Percentiles rank a stretch among this genome's conserved stretches.
phyloP scores from a whole-genome alignment of 2,113 vertebrate species.

The Morone chrysops region DNA sequence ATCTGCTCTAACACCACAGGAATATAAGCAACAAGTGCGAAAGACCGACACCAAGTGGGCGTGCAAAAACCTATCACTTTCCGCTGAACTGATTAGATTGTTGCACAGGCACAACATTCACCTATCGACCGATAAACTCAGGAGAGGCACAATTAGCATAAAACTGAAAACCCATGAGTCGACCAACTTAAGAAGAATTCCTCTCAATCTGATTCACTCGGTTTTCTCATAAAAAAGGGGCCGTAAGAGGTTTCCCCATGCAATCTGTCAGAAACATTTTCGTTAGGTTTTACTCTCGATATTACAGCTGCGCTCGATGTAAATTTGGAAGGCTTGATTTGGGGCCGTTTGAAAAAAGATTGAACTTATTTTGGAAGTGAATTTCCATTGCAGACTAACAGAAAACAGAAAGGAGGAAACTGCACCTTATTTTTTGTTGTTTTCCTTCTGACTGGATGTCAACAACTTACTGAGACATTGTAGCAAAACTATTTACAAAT shows the following conservation, averaged over 20 bases:
- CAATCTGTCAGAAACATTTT: conserved; percentile 9
- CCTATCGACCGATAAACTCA: conserved; percentile 13
- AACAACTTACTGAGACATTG: neutral
- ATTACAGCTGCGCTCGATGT: conserved; percentile 9
- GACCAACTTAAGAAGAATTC: conserved; percentile 8
- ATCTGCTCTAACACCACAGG: conserved; percentile 61
- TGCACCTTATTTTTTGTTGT: neutral
- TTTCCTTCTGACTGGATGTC: neutral
- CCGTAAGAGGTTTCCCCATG: neutral
- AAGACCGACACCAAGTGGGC: conserved; percentile 73
- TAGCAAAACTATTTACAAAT: too few relatives aligned
- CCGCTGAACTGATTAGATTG: conserved; percentile 64
- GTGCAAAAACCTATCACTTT: conserved; percentile 72
- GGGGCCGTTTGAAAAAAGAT: neutral
- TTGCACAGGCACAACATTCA: conserved; percentile 57
- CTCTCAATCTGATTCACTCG: conserved; percentile 17
- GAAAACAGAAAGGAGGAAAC: neutral
- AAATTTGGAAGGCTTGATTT: conserved; percentile 33
- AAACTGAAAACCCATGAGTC: conserved; percentile 20
- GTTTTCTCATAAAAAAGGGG: conserved; percentile 18
- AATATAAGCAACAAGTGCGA: conserved; percentile 59
- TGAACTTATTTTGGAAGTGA: neutral
- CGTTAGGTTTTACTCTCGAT: conserved; percentile 2
- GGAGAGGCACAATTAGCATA: conserved; percentile 6
- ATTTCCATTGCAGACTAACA: conserved; percentile 15